Conservation (phyloP, 37 sponge, comb jelly and placozoan species). For the Lycopodina hypogea region DNA sequence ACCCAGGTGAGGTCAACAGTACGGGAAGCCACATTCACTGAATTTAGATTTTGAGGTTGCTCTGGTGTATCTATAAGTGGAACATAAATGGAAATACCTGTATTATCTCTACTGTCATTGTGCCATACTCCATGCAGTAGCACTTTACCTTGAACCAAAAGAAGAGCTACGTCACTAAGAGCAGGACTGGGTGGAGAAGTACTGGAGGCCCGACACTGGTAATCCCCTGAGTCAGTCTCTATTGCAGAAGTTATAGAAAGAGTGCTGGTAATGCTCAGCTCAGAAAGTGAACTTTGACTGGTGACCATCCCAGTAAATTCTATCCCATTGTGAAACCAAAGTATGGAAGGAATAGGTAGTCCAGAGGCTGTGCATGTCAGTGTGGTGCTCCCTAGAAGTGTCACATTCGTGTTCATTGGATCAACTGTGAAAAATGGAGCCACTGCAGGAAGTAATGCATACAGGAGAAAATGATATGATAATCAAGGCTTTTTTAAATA, state of each 20-base stretch:
- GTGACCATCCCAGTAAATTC: no score
- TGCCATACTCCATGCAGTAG: no score
- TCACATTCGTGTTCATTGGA: slow-evolving; percentile 27
- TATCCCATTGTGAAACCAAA: slow-evolving; percentile 62
- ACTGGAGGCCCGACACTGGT: slow-evolving; percentile 31
- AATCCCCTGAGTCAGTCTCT: slow-evolving; percentile 47
- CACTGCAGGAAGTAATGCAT: slow-evolving; percentile 41
- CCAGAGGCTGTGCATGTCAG: slow-evolving; percentile 44
- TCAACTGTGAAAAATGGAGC: slow-evolving; percentile 20
- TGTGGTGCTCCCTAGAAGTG: not conserved
- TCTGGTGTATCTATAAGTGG: no score
- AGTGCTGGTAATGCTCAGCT: slow-evolving; percentile 8
- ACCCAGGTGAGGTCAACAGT: slow-evolving; percentile 44
- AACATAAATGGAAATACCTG: slow-evolving; percentile 41
- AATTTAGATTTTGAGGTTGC: no score
- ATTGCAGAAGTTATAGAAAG: slow-evolving; percentile 28
- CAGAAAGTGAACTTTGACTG: no score
- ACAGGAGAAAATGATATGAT: no score
- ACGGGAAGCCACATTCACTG: no score
- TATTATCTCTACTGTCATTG: no score
- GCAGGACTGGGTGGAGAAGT: not conserved
- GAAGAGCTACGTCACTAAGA: slow-evolving; percentile 13
- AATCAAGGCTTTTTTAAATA: no score
- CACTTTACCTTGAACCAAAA: slow-evolving; percentile 55
- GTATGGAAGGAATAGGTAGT: slow-evolving; percentile 36